Evolutionary conservation across 2,888 invertebrate species (phyloP), one percentile per base, ranked within the genome.

Genomic region (Eucera pruinosa): DNA sequence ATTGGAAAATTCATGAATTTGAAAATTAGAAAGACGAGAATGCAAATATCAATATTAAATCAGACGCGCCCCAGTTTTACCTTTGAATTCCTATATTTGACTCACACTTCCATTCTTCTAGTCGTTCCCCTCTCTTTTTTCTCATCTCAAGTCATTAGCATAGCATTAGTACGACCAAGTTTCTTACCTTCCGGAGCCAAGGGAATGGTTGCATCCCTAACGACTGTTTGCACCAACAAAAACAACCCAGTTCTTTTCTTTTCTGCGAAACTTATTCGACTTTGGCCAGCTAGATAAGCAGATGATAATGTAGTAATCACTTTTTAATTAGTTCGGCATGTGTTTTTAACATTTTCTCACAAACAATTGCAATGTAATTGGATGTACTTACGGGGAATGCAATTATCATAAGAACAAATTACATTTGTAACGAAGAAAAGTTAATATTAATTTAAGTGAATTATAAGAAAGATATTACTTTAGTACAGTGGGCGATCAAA

Each of bases 81-180:
- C 50, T 66, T 52, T 11, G 20, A 60, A 52, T 61, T 57, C 18
- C 27, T 45, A 20, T 36, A 65, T 30, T 50, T 43, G 48, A 45
- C 30, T 55, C 50, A 30, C 7, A n/a, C 47, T 13, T 15, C 20
- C 36, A 39, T 61, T 50, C 11, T 25, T 39, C 47, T n/a, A 25
- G 15, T 20, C 65, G 11, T 41, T 5, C 33, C 27, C 15, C 18
- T 15, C 2, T 30, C 15, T 43, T 25, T 39, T 25, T 30, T 33
- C 25, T 55, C 23, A 41, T 61, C 45, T 72, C 23, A 50, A 54
- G 62, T 52, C 77, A 80, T 81, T 81, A 81, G 62, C 81, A 80
- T 81, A 72, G 60, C 77, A 65, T 80, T 80, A 75, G 62, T 65
- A 57, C 50, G 64, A 55, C 48, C 74, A 77, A 67, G 66, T 77